phyloP scores from a whole-genome alignment of 2,888 invertebrate genomes.

The Liodrosophila aerea region DNA sequence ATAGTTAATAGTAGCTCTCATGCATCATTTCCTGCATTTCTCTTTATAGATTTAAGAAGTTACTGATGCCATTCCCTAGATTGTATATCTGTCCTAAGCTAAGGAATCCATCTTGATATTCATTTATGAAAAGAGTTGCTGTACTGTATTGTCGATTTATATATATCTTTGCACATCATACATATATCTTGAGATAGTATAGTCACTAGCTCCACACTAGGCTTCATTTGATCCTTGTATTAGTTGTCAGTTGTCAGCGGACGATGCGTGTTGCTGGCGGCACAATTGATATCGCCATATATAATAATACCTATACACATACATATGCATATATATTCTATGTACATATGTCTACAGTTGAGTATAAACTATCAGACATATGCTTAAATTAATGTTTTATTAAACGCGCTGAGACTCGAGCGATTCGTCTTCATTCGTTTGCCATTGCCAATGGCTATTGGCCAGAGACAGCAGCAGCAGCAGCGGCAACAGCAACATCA shows the following conservation, averaged over 20 bases:
- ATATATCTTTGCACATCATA: too few species aligned
- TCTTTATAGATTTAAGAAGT: too few species aligned
- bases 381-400: constrained; percentile 59
- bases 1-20: too few species aligned
- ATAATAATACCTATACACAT: constrained; percentile 8
- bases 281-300: constrained; percentile 43
- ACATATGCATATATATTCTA: constrained; percentile 1
- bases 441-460: constrained; percentile 54
- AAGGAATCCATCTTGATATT: too few species aligned
- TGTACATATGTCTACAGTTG: neutral
- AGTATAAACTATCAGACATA: constrained; percentile 20
- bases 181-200: too few species aligned
- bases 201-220: too few species aligned
- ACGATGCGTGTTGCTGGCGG: constrained; percentile 38
- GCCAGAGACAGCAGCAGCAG: constrained; percentile 14
- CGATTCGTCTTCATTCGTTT: constrained; percentile 55
- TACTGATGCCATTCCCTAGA: too few species aligned
- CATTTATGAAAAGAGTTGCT: too few species aligned
- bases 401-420: constrained; percentile 53
- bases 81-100: too few species aligned
- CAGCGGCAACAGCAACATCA: neutral
- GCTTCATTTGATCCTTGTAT: constrained; percentile 4
- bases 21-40: too few species aligned
- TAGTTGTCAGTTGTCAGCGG: constrained; percentile 43
- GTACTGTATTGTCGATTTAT: too few species aligned